A percentile compares a stretch with the other conserved stretches of the same genome.
phyloP scores from a whole-genome alignment of 1,140 invertebrate species.

The Papilio polytes region DNA sequence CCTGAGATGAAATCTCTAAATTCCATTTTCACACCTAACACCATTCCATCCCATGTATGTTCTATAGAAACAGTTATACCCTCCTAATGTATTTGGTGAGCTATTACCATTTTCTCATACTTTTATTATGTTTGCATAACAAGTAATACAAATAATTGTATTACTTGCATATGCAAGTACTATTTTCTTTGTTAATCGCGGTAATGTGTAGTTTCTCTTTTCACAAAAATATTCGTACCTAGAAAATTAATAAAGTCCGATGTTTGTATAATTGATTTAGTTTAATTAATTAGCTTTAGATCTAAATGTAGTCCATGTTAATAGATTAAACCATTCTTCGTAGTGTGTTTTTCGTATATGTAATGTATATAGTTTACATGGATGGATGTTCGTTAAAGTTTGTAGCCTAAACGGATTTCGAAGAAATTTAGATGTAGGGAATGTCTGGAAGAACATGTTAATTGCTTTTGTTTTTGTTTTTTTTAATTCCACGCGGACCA shows the following conservation, averaged over 20 bases:
- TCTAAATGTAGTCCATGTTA: not conserved
- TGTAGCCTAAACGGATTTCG: too few species aligned
- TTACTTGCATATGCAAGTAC: too few species aligned
- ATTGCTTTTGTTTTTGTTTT: too few species aligned
- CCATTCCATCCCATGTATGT: not conserved
- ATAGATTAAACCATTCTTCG: not conserved
- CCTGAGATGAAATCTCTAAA: not conserved
- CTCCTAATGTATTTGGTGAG: not conserved
- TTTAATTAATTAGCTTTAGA: not conserved
- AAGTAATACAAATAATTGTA: not conserved
- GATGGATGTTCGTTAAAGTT: too few species aligned
- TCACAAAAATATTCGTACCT: not conserved
- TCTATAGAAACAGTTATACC: not conserved
- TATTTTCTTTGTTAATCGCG: not conserved
- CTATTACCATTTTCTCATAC: not conserved
- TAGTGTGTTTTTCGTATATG: too few species aligned
- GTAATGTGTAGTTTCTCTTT: not conserved
- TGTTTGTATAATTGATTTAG: not conserved
- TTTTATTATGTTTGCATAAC: not conserved
- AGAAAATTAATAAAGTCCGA: not conserved
- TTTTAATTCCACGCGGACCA: too few species aligned
- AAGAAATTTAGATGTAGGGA: too few species aligned
- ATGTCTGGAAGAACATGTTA: too few species aligned
- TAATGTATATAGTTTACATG: too few species aligned
- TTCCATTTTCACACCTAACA: not conserved